phyloP scores from a whole-genome alignment of 2,113 vertebrate species.

The Proterorhinus semilunaris region DNA sequence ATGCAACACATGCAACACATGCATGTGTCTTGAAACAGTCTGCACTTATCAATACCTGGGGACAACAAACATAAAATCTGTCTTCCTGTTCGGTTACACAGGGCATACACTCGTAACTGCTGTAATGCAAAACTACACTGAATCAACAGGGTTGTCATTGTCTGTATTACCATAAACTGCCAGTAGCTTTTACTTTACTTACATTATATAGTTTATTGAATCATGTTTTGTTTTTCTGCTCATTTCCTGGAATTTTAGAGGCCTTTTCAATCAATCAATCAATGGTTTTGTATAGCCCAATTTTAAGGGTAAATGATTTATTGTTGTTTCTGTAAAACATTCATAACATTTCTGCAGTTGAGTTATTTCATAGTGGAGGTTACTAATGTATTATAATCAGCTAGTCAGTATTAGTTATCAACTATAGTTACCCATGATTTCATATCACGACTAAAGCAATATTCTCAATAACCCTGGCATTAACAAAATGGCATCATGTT shows the following conservation, averaged over 20 bases:
- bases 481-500: slow-evolving; percentile 27
- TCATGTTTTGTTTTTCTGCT: slow-evolving; percentile 7
- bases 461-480: slow-evolving; percentile 22
- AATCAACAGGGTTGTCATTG: slow-evolving; percentile 59
- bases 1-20: slow-evolving; percentile 19
- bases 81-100: slow-evolving; percentile 56
- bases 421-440: slow-evolving; percentile 24
- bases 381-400: slow-evolving; percentile 25
- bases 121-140: slow-evolving; percentile 35
- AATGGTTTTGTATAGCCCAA: too few species aligned
- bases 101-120: slow-evolving; percentile 11
- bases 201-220: slow-evolving; percentile 16
- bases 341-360: slow-evolving; percentile 17
- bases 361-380: slow-evolving; percentile 23
- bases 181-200: slow-evolving; percentile 29
- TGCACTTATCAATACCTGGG: not conserved
- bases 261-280: too few species aligned
- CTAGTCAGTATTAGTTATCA: slow-evolving; percentile 58
- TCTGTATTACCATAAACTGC: slow-evolving; percentile 60
- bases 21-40: slow-evolving; percentile 30
- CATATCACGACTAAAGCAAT: slow-evolving; percentile 52
- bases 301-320: slow-evolving; percentile 21
- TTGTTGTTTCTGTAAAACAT: slow-evolving; percentile 26
- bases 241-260: not conserved
- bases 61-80: slow-evolving; percentile 19